Base-by-base conservation (phyloP, 2,888 invertebrate genomes). In the Erebia ligea region DNA sequence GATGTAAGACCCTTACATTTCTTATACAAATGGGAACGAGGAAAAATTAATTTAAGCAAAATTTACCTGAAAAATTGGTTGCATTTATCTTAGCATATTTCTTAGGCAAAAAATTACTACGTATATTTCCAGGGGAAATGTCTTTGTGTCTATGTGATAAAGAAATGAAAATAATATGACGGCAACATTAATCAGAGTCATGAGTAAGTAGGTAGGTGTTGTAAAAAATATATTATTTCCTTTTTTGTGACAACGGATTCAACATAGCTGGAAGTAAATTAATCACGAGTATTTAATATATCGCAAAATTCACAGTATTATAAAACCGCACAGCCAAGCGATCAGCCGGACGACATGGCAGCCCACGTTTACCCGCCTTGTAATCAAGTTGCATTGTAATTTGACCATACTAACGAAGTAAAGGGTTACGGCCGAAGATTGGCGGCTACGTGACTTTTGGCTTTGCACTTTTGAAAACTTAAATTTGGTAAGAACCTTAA, bases 31-130 rank as follows among this genome's bases (percentile, higher is more conserved):
- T 42, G 56, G 45, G 52, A 61, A 48, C 62, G 56, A 66, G 54
- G 64, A 17, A 42, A 57, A 56, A 45, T 13, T 56, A 63, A 63
- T 63, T 63, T 10, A n/a, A 34, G 1, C 13, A 17, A 48, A 68
- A 58, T 65, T 52, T 40, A 58, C 52, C 52, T 65, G 58, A 65
- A 40, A 59, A 64, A 59, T 69, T 52, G 42, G 69, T 25, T 40
- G 69, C 56, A 50, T 69, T 69, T 64, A 19, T 64, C 34, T 64
- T 57, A 13, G 34, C 21, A 40, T 64, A 64, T 69, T 64, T 56
- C 42, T 54, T 19, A 15, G 19, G 56, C 21, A 9, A 42, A 57
- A 56, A 45, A 56, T 57, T 1, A 57, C 56, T 9, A 5, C 19
- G 15, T 45, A 65, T 65, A n/a, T 57, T 19, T 42, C 45, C 54